phyloP scores from a whole-genome alignment of 2,113 vertebrate species.

The Lipotes vexillifer region DNA sequence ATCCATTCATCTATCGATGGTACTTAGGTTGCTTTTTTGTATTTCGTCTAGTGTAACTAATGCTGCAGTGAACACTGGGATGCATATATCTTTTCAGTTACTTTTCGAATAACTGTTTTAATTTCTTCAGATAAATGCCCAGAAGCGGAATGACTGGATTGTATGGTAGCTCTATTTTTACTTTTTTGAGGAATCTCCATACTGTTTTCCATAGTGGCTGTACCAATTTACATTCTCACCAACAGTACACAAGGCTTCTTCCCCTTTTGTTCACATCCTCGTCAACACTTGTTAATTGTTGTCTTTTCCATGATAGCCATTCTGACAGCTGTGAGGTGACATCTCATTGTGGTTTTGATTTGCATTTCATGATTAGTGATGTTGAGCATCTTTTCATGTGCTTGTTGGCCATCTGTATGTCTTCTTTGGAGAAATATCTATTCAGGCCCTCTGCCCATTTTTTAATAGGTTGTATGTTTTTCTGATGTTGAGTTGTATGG shows the following conservation, averaged over 20 bases:
- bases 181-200: not conserved
- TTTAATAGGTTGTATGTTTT: too few relatives aligned
- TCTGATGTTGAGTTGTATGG: not conserved
- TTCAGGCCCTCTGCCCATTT: not conserved
- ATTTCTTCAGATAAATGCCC: not conserved
- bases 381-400: too few relatives aligned
- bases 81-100: not conserved
- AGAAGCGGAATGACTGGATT: not conserved
- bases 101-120: not conserved
- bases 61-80: not conserved
- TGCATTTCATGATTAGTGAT: not conserved
- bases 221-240: not conserved
- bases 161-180: not conserved
- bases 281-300: not conserved
- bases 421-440: not conserved
- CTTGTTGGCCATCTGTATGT: not conserved
- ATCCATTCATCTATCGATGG: not conserved
- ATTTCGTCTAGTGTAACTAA: too few relatives aligned
- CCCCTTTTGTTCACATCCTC: too few relatives aligned
- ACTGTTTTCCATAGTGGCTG: rapidly evolving
- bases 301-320: too few relatives aligned
- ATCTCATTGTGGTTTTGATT: not conserved
- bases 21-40: not conserved
- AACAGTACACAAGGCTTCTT: not conserved
- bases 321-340: not conserved